Conservation (phyloP, 2,797 vertebrate genomes). For the Amphiprion clarkii region DNA sequence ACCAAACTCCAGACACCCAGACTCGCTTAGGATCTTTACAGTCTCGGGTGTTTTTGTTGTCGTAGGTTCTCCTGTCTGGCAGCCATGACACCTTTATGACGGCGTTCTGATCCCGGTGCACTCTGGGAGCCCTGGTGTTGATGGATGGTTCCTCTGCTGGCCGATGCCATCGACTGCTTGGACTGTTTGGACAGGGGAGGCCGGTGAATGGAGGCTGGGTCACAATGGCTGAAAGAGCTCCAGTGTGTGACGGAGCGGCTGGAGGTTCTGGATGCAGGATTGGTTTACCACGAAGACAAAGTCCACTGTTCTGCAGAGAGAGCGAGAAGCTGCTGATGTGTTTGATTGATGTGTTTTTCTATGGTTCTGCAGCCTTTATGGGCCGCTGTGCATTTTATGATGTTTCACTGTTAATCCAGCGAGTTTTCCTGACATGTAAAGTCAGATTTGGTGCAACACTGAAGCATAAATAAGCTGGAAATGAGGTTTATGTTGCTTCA, state of each 20-base stretch:
- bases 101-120: slow-evolving; percentile 57
- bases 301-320: slow-evolving; percentile 45
- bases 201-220: slow-evolving; percentile 39
- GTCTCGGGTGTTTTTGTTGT: slow-evolving; percentile 63
- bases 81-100: slow-evolving; percentile 74
- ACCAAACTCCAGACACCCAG: slow-evolving; percentile 26
- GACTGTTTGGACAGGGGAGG: slow-evolving; percentile 42
- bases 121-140: slow-evolving; percentile 61
- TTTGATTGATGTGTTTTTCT: slow-evolving; percentile 63
- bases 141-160: slow-evolving; percentile 70
- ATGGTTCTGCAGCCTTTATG: slow-evolving; percentile 6
- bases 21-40: slow-evolving; percentile 16
- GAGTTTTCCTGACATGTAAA: slow-evolving; percentile 4
- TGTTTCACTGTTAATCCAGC: slow-evolving; percentile 5
- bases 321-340: slow-evolving; percentile 42
- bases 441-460: background rate
- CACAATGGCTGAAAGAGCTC: slow-evolving; percentile 54
- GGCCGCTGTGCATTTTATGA: slow-evolving; percentile 14
- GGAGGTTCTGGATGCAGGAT: slow-evolving; percentile 41
- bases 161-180: slow-evolving; percentile 56
- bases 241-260: slow-evolving; percentile 50
- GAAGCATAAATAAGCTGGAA: slow-evolving; percentile 14
- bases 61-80: slow-evolving; percentile 48
- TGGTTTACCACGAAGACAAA: slow-evolving; percentile 56
- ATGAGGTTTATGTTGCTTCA: slow-evolving; percentile 13